Evolutionary conservation across 2,888 invertebrate species (phyloP).

Genomic region (Melangyna quadrimaculata): DNA sequence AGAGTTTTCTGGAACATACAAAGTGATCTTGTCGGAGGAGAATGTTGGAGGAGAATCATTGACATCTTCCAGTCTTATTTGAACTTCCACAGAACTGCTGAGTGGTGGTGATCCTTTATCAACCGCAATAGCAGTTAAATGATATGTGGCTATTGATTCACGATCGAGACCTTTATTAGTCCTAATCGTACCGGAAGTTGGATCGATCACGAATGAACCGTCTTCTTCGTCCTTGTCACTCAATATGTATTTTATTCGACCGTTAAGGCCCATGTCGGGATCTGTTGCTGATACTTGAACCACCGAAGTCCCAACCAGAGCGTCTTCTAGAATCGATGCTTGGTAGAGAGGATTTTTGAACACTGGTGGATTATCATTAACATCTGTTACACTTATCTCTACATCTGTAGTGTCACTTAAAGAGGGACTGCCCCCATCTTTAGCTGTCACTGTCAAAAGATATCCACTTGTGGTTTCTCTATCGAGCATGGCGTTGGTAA

Average conservation of each 20-base stretch:
- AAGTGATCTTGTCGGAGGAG: conserved; percentile 91
- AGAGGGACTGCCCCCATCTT: conserved; percentile 95
- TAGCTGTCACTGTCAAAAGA: conserved; percentile 94
- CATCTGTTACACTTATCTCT: conserved; percentile 96
- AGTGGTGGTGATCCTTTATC: conserved; percentile 93
- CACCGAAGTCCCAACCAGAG: conserved; percentile 89
- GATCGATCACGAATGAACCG: conserved; percentile 95
- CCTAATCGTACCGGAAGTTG: conserved; percentile 94
- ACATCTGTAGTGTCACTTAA: conserved; percentile 97
- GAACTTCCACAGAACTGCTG: conserved; percentile 87
- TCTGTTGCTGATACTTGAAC: conserved; percentile 91
- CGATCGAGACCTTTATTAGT: conserved; percentile 95
- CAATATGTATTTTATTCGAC: conserved; percentile 90
- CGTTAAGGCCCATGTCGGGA: conserved; percentile 93
- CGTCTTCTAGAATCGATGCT: conserved; percentile 93
- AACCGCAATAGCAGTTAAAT: conserved; percentile 92
- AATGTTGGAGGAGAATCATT: conserved; percentile 96
- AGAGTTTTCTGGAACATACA: conserved; percentile 97
- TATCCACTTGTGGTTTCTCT: conserved; percentile 92
- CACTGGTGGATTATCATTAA: conserved; percentile 96
- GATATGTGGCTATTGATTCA: conserved; percentile 93
- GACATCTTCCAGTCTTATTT: conserved; percentile 92
- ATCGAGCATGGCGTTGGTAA: conserved; percentile 92
- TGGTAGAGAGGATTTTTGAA: conserved; percentile 92
- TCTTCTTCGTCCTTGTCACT: conserved; percentile 89